Evolutionary conservation across 2,113 vertebrate species (phyloP).

Genomic region (Natator depressus): DNA sequence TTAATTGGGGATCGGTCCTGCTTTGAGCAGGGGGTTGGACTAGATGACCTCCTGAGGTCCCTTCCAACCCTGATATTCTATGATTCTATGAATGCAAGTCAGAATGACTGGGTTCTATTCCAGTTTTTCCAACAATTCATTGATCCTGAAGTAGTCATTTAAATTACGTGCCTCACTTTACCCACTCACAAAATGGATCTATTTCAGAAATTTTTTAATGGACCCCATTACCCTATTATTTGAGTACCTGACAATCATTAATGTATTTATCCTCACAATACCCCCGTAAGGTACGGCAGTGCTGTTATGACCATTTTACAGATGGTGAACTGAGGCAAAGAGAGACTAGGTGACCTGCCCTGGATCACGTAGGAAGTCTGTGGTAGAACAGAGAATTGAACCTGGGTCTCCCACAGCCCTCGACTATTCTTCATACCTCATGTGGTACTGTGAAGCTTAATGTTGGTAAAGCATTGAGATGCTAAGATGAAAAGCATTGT

Average conservation of each 20-base stretch:
- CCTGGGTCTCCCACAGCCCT: neutral
- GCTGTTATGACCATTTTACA: neutral
- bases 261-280: neutral
- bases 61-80: too few relatives aligned
- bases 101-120: neutral
- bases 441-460: neutral
- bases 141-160: neutral
- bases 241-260: fast-evolving
- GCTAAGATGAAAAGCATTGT: neutral
- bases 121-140: neutral
- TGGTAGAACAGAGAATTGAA: fast-evolving
- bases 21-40: too few relatives aligned
- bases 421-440: fast-evolving
- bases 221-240: neutral
- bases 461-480: fast-evolving
- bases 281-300: neutral
- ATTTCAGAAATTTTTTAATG: neutral
- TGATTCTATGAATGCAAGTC: neutral
- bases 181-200: neutral
- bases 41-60: too few relatives aligned
- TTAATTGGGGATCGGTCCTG: too few relatives aligned
- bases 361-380: neutral
- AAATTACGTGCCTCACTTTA: neutral
- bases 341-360: neutral
- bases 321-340: fast-evolving